Conservation (phyloP, 2,797 vertebrate species). For the Botia almorhae region DNA sequence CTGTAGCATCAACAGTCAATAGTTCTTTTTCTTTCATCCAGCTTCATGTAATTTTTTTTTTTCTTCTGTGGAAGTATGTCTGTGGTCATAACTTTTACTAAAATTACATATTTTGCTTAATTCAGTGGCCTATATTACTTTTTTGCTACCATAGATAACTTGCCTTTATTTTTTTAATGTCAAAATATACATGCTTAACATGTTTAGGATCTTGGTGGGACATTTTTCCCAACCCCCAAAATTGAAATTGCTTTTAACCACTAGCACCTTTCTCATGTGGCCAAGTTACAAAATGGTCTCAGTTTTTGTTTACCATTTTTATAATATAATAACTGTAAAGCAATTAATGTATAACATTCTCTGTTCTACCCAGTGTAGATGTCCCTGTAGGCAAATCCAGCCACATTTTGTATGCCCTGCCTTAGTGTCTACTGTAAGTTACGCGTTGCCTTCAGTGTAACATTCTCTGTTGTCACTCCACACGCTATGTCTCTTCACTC, state of each 20-base stretch:
- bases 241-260: conserved; percentile 64
- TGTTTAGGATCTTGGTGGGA: conserved; percentile 58
- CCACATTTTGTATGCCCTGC: conserved; percentile 47
- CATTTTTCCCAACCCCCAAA: conserved; percentile 47
- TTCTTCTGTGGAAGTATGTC: conserved; percentile 66
- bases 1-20: conserved; percentile 82
- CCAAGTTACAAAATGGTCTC: conserved; percentile 45
- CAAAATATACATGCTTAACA: conserved; percentile 47
- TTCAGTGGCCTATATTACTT: conserved; percentile 66
- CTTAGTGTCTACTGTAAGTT: conserved; percentile 66
- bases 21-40: conserved; percentile 40
- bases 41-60: conserved; percentile 75
- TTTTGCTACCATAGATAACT: conserved; percentile 39
- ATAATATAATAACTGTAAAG: conserved; percentile 53
- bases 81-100: conserved; percentile 68
- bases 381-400: conserved; percentile 60
- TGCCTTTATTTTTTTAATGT: conserved; percentile 63
- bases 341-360: conserved; percentile 76
- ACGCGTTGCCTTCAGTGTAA: conserved; percentile 72
- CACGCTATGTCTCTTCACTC: conserved; percentile 67
- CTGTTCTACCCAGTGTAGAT: conserved; percentile 64
- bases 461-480: conserved; percentile 63
- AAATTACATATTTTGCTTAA: conserved; percentile 49
- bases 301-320: conserved; percentile 55
- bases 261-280: conserved; percentile 45